Conservation (phyloP, 2,888 invertebrate genomes). For the Cheilosia pagana region DNA sequence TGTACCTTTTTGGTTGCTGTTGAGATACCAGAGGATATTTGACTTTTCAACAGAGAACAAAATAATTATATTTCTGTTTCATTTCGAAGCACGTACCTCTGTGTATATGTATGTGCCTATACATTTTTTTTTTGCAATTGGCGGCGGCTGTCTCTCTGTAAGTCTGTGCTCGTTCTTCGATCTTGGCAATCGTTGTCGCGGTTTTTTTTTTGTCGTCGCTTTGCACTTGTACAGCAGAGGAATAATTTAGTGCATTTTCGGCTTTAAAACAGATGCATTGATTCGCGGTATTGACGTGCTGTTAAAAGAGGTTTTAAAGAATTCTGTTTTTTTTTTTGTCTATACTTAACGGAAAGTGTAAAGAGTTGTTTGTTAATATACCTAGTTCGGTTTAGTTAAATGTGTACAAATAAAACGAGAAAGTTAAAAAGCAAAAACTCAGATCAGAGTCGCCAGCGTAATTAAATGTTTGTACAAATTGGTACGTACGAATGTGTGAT, state of each 20-base stretch:
- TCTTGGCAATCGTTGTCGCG: conserved; percentile 54
- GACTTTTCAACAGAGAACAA: conserved; percentile 21
- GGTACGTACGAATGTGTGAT: conserved; percentile 12
- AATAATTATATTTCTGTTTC: conserved; percentile 35
- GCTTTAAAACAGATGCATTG: conserved; percentile 53
- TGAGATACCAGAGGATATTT: conserved; percentile 13
- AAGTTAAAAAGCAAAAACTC: neutral
- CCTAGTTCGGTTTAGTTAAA: no score
- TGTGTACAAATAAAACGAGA: neutral
- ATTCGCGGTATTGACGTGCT: conserved; percentile 13
- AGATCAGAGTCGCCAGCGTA: neutral
- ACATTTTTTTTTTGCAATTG: conserved; percentile 14
- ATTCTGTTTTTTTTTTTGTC: conserved; percentile 7
- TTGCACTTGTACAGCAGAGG: conserved; percentile 48
- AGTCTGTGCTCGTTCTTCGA: conserved; percentile 33
- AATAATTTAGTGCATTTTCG: conserved; percentile 65
- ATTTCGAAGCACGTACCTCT: conserved; percentile 3
- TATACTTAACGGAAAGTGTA: neutral
- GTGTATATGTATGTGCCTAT: neutral
- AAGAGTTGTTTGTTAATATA: neutral
- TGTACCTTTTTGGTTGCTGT: conserved; percentile 36
- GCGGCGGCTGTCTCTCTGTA: conserved; percentile 20
- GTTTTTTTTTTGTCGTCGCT: conserved; percentile 34
- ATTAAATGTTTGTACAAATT: conserved; percentile 1
- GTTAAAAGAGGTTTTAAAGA: conserved; percentile 18